A percentile compares a stretch with the other conserved stretches of the same genome.
These are phyloP conservation scores for Tetramorium alpestre DNA, from an alignment of 1,140 invertebrate genomes.

Conservation along the genomic window DNA sequence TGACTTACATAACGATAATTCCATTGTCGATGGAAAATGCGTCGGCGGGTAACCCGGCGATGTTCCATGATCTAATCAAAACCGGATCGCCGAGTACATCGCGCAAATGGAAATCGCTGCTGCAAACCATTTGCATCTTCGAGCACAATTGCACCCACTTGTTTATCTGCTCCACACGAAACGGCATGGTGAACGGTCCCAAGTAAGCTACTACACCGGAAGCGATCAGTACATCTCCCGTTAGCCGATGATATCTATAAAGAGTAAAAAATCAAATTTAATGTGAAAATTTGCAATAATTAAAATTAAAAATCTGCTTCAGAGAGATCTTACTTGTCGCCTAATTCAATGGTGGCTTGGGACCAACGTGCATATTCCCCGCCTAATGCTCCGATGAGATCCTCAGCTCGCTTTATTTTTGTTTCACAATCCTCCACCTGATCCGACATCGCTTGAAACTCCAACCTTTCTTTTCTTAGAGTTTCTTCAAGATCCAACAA, in stretches of 20 bases:
- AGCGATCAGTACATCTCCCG: slow-evolving; percentile 94
- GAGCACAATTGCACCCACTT: slow-evolving; percentile 91
- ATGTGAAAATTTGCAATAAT: neutral
- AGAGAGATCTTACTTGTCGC: slow-evolving; percentile 86
- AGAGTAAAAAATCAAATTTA: slow-evolving; percentile 35
- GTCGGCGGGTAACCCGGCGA: slow-evolving; percentile 95
- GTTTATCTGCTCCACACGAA: slow-evolving; percentile 89
- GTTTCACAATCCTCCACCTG: slow-evolving; percentile 95
- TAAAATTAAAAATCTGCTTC: neutral
- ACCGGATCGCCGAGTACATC: slow-evolving; percentile 94
- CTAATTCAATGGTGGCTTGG: slow-evolving; percentile 91
- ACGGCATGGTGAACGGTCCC: slow-evolving; percentile 94
- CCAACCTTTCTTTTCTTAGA: slow-evolving; percentile 87
- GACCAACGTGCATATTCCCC: slow-evolving; percentile 94
- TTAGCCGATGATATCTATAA: slow-evolving; percentile 86
- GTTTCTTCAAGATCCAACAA: slow-evolving; percentile 86
- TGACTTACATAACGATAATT: slow-evolving; percentile 90
- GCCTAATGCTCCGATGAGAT: slow-evolving; percentile 95
- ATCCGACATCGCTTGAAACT: slow-evolving; percentile 89
- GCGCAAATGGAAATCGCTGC: slow-evolving; percentile 90
- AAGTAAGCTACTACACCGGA: slow-evolving; percentile 96
- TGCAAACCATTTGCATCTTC: slow-evolving; percentile 91
- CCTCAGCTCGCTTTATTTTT: slow-evolving; percentile 96
- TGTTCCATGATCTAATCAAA: slow-evolving; percentile 96
- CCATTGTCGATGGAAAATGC: slow-evolving; percentile 96